Base-by-base conservation (phyloP, 2,113 vertebrate genomes). In the Cariama cristata region DNA sequence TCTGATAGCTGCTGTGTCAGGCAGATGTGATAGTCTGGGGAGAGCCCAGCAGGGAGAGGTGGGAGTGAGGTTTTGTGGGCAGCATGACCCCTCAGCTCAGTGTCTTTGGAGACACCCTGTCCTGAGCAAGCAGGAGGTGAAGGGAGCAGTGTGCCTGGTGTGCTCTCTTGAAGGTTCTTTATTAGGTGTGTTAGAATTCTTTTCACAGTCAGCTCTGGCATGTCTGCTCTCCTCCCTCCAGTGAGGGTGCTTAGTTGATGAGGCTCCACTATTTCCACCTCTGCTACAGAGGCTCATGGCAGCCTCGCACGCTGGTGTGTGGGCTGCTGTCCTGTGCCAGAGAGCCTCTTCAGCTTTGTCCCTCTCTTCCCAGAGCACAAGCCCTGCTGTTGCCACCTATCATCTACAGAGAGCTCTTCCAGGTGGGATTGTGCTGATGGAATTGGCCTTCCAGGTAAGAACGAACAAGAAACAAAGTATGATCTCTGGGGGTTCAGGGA, bases 351-450 rank as follows among this genome's bases (percentile, higher is more conserved):
- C 30, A 93, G 21, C 52, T 69, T 88, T 93, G 85, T 90, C 22
- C 44, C 90, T 94, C 45, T 95, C 16, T 96, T 63, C 94, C 32
- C 98, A 99, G 99, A 98, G 98, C 50, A 95, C 98, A 27, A 97
- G 95, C 38, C 97, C 98, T 45, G 94, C 97, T 21, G 98, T 98
- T 26, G 98, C 98, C 12, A 98, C 98, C 1, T 99, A 99, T 90
- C 99, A 99, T 97, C 98, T 99, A 42, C 99, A 99, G 98, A 99
- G 99, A 97, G 99, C 99, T 33, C 98, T 99, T 86, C 99, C 99
- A 0, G 99, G 99, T 32, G 99, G 99, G 26, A 99, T 99, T 53
- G 99, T 99, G 86, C 96, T 99, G 59, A 99, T 99, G 99, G 99
- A 99, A 76, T 97, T 99, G 96, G 98, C 99, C 66, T 99, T 99